Base-by-base conservation (phyloP, 2,797 vertebrate species). In the Microcaecilia unicolor region DNA sequence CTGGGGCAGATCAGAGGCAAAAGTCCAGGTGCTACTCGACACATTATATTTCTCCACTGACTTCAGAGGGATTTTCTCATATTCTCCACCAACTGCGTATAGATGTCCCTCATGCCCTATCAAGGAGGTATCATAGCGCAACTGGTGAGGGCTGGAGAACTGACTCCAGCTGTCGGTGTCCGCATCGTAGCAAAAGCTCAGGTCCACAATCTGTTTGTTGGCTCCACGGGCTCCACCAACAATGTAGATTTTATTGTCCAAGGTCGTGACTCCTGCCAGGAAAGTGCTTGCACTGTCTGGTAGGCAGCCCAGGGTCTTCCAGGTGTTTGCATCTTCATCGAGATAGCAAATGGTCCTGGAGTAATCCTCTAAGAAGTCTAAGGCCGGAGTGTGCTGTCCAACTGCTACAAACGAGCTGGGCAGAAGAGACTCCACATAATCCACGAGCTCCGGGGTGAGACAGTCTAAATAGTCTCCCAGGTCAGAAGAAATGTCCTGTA, bases 171-270 rank as follows among this genome's bases (percentile, higher is more conserved):
- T 3, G 1, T 89, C 73, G 3, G 44, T 20, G 0, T 54, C 57
- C 0, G 86, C 81, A 2, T 92, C 72, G 0, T 93, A 98, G 72
- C 93, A 95, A 67, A 90, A 97, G 29, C 90, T 86, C 4, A 44
- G 67, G 21, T 92, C 85, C 36, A 93, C 83, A 5, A 92, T 85
- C 63, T 81, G 83, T 45, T 93, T 95, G 51, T 69, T 89, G n/a
- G 90, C 57, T 11, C 93, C 87, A 0, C 83, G 81, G 28, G 94
- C 89, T 0, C 93, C 93, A 0, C 93, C 92, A 2, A 97, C 79
- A 0, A 98, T 89, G 48, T 91, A 98, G 4, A 98, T 77, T 41
- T 86, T 92, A 44, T 94, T 91, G 55, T 89, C 68, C 29, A 93
- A 70, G 8, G 81, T 84, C 0, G 90, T 66, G 52, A 97, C 79